Evolutionary conservation across 2,888 invertebrate genomes (phyloP).

Genomic region (Andrena bucephala): DNA sequence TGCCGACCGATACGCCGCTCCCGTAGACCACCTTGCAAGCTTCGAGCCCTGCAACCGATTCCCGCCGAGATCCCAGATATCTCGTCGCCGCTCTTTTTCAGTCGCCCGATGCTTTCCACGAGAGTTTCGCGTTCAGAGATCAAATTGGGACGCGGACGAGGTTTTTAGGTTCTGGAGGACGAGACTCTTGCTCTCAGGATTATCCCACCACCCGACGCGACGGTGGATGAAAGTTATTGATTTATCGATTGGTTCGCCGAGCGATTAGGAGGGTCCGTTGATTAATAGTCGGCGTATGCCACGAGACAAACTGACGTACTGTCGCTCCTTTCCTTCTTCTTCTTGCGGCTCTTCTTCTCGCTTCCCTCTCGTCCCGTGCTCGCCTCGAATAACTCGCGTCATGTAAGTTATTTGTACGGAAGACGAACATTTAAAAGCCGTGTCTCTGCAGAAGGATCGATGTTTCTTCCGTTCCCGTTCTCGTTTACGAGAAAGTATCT

Average conservation of each 20-base stretch:
- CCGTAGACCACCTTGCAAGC: constrained; percentile 66
- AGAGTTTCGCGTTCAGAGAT: constrained; percentile 2
- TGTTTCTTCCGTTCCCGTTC: constrained; percentile 48
- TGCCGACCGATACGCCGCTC: constrained; percentile 52
- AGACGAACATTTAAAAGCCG: constrained; percentile 65
- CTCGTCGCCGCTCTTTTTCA: not conserved
- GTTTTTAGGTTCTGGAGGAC: constrained; percentile 43
- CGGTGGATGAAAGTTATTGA: constrained; percentile 77
- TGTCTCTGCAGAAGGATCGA: constrained; percentile 62
- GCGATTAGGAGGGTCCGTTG: constrained; percentile 78
- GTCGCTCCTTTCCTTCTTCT: constrained; percentile 70
- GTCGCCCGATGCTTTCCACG: not conserved
- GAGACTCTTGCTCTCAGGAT: constrained; percentile 32
- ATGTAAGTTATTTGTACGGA: constrained; percentile 76
- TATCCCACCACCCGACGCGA: constrained; percentile 53
- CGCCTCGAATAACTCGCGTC: constrained; percentile 68
- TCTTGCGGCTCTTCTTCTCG: constrained; percentile 59
- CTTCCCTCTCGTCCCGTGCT: constrained; percentile 31
- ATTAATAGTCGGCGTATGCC: constrained; percentile 79
- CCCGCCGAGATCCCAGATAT: constrained; percentile 7
- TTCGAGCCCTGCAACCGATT: constrained; percentile 33
- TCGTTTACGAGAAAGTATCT: constrained; percentile 8
- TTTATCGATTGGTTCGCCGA: constrained; percentile 78
- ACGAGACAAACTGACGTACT: constrained; percentile 72
- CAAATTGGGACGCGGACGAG: constrained; percentile 5